Base-by-base conservation (phyloP, 2,113 vertebrate genomes). In the Hypocryptadius cinnamomeus region DNA sequence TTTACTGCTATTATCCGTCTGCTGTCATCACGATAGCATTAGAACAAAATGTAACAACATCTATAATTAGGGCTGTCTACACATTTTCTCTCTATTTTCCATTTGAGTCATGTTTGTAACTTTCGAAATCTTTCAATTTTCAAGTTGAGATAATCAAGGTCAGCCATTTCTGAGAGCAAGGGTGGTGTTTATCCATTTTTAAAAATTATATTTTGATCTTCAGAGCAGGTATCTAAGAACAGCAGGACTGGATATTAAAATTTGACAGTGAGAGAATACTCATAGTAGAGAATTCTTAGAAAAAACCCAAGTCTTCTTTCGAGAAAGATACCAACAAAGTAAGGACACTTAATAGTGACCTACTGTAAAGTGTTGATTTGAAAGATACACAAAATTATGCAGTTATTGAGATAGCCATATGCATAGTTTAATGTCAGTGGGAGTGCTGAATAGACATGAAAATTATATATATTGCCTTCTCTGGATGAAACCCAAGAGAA, bases 1-100 rank as follows among this genome's bases (percentile, higher is more conserved):
- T 95, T 94, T 91, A 71, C 82, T 96, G 91, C 85, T 93, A 84
- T 95, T 95, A 88, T 95, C 85, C 93, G 68, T 92, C 91, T 94
- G 87, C 87, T 94, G 79, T 51, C 76, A 61, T 90, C 76, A 71
- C 1, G 28, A 59, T 83, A 60, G 89, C 64, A 78, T 90, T 91
- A 90, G 79, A 86, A 71, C 64, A 77, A 76, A 92, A 80, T 68
- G 56, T 78, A 66, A 56, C 69, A 53, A 74, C 25, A 35, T 73
- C 64, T 94, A 10, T 92, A 94, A 94, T 94, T 96, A 94, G 25
- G 9, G 31, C 57, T 95, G 72, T 87, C 72, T 95, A 61, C 61
- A 60, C 71, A 51, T 77, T 80, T 92, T 87, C 27, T 70, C 82
- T 91, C 50, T 47, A 9, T 69, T 85, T 93, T 79, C 71, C 30